Evolutionary conservation across 2,888 invertebrate genomes (phyloP).

Genomic region (Micoletzkya japonica): DNA sequence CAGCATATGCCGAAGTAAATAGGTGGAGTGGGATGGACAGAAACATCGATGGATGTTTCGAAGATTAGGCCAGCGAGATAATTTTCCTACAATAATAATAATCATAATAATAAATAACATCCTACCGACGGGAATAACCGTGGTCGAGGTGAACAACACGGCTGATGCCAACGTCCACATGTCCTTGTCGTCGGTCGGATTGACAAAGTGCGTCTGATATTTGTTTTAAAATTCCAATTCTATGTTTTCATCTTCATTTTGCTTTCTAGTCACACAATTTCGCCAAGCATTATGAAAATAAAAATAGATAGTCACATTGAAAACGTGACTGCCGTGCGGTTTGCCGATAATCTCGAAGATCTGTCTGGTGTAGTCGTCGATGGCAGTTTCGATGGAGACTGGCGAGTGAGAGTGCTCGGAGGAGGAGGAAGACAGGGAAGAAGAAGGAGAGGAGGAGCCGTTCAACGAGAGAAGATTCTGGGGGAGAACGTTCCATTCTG

Average conservation of each 20-base stretch:
- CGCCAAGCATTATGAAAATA: too few relatives aligned
- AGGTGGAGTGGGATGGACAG: too few relatives aligned
- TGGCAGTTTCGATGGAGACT: not conserved
- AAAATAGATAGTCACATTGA: constrained; percentile 11
- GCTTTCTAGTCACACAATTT: too few relatives aligned
- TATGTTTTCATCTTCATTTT: too few relatives aligned
- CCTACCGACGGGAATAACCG: constrained; percentile 52
- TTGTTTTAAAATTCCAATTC: not conserved
- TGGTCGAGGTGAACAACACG: constrained; percentile 47
- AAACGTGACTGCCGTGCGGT: constrained; percentile 32
- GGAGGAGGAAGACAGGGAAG: too few relatives aligned
- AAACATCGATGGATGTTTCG: too few relatives aligned
- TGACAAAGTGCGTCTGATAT: constrained; percentile 24
- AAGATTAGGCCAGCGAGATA: too few relatives aligned
- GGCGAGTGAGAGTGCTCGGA: not conserved
- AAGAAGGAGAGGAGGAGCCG: constrained; percentile 10
- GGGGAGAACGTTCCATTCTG: too few relatives aligned
- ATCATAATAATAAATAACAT: not conserved
- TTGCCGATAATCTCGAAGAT: constrained; percentile 37
- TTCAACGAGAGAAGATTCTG: constrained; percentile 21
- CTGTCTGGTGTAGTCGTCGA: constrained; percentile 37
- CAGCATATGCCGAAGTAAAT: not conserved
- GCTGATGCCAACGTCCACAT: constrained; percentile 46
- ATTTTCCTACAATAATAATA: not conserved
- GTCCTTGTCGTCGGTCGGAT: constrained; percentile 32